Evolutionary conservation across 1,140 invertebrate genomes (phyloP).

Genomic region (Scylla paramamosain): DNA sequence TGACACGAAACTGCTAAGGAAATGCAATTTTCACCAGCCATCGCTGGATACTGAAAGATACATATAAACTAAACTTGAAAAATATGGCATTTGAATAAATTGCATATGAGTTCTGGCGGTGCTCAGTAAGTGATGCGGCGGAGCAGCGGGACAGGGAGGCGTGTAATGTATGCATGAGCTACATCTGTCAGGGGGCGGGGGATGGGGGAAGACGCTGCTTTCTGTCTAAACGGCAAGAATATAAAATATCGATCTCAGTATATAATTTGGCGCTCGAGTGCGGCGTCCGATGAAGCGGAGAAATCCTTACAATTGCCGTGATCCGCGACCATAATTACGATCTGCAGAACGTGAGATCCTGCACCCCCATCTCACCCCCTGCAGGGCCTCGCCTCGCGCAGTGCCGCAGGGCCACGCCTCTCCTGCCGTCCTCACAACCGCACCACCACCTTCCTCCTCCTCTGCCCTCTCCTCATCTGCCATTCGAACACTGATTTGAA

Average conservation of each 20-base stretch:
- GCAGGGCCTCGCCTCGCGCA: not conserved
- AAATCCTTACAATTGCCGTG: slow-evolving; percentile 50
- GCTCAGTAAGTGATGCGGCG: slow-evolving; percentile 34
- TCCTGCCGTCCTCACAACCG: not conserved
- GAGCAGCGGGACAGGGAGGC: slow-evolving; percentile 27
- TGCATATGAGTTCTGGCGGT: not conserved
- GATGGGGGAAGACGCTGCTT: not conserved
- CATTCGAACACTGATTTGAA: no score
- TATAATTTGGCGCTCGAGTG: slow-evolving; percentile 1
- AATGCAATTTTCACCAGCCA: slow-evolving; percentile 61
- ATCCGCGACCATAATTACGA: slow-evolving; percentile 43
- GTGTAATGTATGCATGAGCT: slow-evolving; percentile 60
- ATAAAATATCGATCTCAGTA: slow-evolving; percentile 32
- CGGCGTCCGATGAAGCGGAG: slow-evolving; percentile 40
- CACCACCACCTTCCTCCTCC: not conserved
- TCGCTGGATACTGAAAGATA: slow-evolving; percentile 48
- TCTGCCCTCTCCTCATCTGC: not conserved
- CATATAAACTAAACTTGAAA: slow-evolving; percentile 53
- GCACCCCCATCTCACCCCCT: not conserved
- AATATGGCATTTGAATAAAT: slow-evolving; percentile 43
- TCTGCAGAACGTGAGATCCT: slow-evolving; percentile 53
- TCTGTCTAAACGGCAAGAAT: slow-evolving; percentile 9
- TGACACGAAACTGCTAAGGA: slow-evolving; percentile 52
- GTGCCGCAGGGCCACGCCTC: not conserved
- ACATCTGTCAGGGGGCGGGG: slow-evolving; percentile 23